These are phyloP conservation scores for Rhopalosiphum nymphaeae DNA, from an alignment of 2,888 invertebrate species.

Conservation along the genomic window DNA sequence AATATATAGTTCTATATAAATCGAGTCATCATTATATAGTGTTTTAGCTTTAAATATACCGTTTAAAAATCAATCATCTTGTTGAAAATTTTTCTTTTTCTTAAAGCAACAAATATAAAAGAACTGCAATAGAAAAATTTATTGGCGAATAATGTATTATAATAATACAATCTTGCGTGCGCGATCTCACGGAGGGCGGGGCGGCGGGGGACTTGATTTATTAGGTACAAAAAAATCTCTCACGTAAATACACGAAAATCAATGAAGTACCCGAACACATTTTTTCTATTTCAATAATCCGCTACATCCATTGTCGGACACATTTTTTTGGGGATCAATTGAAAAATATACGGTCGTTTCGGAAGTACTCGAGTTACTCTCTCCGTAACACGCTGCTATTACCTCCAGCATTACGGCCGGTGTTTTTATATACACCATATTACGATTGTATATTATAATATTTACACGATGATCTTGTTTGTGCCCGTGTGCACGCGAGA, in stretches of 20 bases:
- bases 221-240: constrained; percentile 6
- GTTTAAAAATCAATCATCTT: not conserved
- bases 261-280: constrained; percentile 46
- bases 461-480: constrained; percentile 65
- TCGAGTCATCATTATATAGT: not conserved
- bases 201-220: not conserved
- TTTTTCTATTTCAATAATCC: constrained; percentile 44
- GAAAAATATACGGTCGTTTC: constrained; percentile 52
- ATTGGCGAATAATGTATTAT: not conserved
- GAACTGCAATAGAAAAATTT: not conserved
- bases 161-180: not conserved
- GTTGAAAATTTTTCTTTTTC: not conserved
- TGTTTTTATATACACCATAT: constrained; percentile 23
- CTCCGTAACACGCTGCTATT: constrained; percentile 33
- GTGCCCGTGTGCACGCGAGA: constrained; percentile 59
- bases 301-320: constrained; percentile 43
- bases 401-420: constrained; percentile 28
- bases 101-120: not conserved
- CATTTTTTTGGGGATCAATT: constrained; percentile 34
- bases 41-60: not conserved
- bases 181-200: not conserved
- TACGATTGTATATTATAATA: constrained; percentile 59
- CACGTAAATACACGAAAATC: constrained; percentile 44
- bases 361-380: constrained; percentile 63
- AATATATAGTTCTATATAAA: not conserved